Percentiles rank a stretch among this genome's conserved stretches.
Conservation (phyloP, 1,140 invertebrate species). For the Bactericera cockerelli region DNA sequence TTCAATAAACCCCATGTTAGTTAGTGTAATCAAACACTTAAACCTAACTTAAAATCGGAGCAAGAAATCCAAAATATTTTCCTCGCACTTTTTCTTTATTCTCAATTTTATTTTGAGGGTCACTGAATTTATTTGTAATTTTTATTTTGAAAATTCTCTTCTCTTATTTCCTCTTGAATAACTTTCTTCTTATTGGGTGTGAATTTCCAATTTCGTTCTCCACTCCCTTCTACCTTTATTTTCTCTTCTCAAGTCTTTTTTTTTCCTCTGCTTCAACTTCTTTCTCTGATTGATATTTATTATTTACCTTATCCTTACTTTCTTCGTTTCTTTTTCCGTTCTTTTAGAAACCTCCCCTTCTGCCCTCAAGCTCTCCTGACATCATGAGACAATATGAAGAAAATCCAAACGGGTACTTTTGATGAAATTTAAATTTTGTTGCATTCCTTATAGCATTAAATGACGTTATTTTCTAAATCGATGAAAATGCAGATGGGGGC, state of each 20-base stretch:
- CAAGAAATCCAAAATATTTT: not conserved
- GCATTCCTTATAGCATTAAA: no score
- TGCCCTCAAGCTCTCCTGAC: no score
- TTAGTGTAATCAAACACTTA: no score
- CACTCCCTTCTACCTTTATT: not conserved
- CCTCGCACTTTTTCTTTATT: not conserved
- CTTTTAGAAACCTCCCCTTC: not conserved
- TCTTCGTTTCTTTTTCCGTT: not conserved
- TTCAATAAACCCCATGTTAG: no score
- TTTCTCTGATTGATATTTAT: constrained; percentile 7
- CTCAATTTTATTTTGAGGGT: constrained; percentile 6
- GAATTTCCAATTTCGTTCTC: constrained; percentile 10
- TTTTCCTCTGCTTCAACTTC: no score
- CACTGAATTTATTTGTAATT: constrained; percentile 9
- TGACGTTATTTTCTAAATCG: no score
- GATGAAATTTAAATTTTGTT: no score
- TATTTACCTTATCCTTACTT: not conserved
- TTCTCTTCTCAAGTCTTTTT: not conserved
- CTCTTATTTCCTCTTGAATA: constrained; percentile 7
- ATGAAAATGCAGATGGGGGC: no score
- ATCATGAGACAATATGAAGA: no score
- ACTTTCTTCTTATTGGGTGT: not conserved
- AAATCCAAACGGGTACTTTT: no score
- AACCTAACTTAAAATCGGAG: no score
- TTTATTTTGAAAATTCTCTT: constrained; percentile 1